These are phyloP conservation scores for Charina bottae DNA, from an alignment of 2,113 vertebrate genomes.

Conservation along the genomic window DNA sequence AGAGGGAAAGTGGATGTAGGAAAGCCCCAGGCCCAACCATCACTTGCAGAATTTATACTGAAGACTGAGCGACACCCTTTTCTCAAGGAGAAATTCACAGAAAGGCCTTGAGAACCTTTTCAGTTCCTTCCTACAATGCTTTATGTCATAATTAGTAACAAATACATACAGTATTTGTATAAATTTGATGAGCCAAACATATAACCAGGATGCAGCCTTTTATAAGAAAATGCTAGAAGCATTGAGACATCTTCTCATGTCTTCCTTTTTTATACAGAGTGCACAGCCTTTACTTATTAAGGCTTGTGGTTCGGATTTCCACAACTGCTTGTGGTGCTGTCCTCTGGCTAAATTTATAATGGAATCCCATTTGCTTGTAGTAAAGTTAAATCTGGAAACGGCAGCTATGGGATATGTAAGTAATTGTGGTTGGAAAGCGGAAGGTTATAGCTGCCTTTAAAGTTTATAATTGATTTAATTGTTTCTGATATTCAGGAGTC, in stretches of 20 bases:
- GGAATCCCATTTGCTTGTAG: slow-evolving; percentile 65
- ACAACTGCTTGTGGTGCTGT: slow-evolving; percentile 55
- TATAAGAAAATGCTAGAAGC: neutral
- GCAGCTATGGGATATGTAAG: slow-evolving; percentile 50
- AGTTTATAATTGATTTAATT: slow-evolving; percentile 15
- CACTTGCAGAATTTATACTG: neutral
- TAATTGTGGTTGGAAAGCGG: slow-evolving; percentile 47
- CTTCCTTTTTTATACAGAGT: slow-evolving; percentile 46
- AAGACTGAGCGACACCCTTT: neutral
- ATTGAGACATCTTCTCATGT: slow-evolving; percentile 28
- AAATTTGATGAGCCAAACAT: neutral
- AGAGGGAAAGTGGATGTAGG: neutral
- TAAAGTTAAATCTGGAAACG: slow-evolving; percentile 66
- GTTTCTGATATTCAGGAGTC: neutral
- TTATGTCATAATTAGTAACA: slow-evolving; percentile 23
- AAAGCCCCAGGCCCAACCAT: neutral
- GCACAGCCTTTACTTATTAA: slow-evolving; percentile 47
- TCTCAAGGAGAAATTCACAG: neutral
- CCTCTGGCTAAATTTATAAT: slow-evolving; percentile 71
- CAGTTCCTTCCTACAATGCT: slow-evolving; percentile 20
- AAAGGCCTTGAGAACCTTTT: neutral
- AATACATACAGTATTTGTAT: neutral
- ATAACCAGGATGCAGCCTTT: neutral
- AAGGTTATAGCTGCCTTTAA: slow-evolving; percentile 52
- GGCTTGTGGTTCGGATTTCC: slow-evolving; percentile 62